Base-by-base conservation (phyloP, 2,113 vertebrate species). In the Zosterops lateralis region DNA sequence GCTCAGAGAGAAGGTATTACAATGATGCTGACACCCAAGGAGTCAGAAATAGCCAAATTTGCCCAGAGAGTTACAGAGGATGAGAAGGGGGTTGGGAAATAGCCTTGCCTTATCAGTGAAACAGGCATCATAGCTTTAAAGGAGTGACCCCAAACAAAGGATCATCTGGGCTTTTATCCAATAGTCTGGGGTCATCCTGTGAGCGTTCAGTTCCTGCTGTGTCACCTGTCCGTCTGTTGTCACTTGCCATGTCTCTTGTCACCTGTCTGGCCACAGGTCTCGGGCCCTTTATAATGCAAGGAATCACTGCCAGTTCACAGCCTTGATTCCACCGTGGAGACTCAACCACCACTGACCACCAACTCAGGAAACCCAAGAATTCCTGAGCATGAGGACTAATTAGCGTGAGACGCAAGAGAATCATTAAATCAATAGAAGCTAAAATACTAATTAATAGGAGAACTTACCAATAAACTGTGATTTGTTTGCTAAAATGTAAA, bases 1-100 rank as follows among this genome's bases (percentile, higher is more conserved):
- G 12, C 19, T 38, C 26, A 9, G 32, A 48, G 21, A 65, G 42
- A n/a, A 22, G 2, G 9, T 13, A 18, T 22, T 3, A 0, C 7
- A 68, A 21, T 34, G 14, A 75, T 68, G 40, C 29, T 54, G 70
- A 54, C 25, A 68, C 5, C 47, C 1, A 1, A 68, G 17, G 24
- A 54, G 31, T 19, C 31, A 68, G 20, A 42, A 61, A 34, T 4
- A 34, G 71, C 7, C 38, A 56, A 32, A 42, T 62, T 31, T 0
- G 0, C 40, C 9, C 34, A 56, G 34, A 53, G 28, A 48, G 47
- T 56, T 48, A 56, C 29, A 42, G 62, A 54, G 40, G 34, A 54
- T 42, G 24, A 54, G 29, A 75, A 54, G 5, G 6, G 7, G 2
- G 3, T 4, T 32, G 20, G 29, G 40, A 40, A 64, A 75, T 10